Evolutionary conservation across 2,797 vertebrate species (phyloP), one percentile per base, ranked within the genome.

Genomic region (Aeoliscus strigatus): DNA sequence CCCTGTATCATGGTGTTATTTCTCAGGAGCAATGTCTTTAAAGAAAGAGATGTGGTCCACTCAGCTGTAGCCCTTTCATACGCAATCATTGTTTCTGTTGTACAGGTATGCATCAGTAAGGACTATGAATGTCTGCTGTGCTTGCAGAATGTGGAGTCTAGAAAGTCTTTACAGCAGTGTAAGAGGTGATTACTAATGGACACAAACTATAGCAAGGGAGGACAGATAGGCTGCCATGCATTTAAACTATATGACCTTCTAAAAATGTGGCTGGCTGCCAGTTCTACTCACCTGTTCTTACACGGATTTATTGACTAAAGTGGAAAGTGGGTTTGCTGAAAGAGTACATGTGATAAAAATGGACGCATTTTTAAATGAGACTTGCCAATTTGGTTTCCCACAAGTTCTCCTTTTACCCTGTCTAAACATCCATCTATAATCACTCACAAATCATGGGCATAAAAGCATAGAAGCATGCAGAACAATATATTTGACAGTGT

Each of bases 41-140:
- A 34, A 21, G 32, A 26, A 37, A 31, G 21, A 28, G 18, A 52
- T 43, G 16, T 38, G 47, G 53, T 52, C 33, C 37, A 47, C 57
- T 77, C 60, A 52, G 39, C 60, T 25, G 42, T 30, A 17, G 45
- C 57, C 59, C 58, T 67, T 61, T 59, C 53, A 60, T 52, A 53
- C 24, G 41, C 3, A 64, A 77, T 77, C 70, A 41, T 70, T 78
- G 54, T 39, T 43, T 49, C 31, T 53, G 52, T 34, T 46, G 36
- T 51, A 24, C 29, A 28, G 42, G 52, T 55, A 56, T 33, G 43
- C 36, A 33, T 34, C 38, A 27, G 45, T 2, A 4, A 28, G 32
- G 21, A 37, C n/a, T n/a, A n/a, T n/a, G n/a, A n/a, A n/a, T n/a
- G n/a, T n/a, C n/a, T n/a, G n/a, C n/a, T n/a, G n/a, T n/a, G n/a